Percentiles rank a stretch among this genome's conserved stretches.
These are phyloP conservation scores for Macaca nemestrina DNA, from an alignment of 2,113 vertebrate genomes.

Conservation along the genomic window DNA sequence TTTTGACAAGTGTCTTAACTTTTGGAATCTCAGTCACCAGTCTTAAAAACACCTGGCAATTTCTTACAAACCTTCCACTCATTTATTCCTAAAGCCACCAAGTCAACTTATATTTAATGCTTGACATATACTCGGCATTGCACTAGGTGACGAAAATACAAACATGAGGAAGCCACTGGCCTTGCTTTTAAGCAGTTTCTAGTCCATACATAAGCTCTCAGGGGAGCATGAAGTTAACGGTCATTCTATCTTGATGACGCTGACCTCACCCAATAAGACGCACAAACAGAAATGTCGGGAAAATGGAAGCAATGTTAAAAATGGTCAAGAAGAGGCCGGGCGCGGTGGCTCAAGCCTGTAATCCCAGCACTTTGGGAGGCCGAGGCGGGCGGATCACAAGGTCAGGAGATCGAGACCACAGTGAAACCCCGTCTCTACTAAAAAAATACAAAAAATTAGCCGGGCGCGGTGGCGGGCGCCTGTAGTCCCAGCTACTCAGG, in stretches of 20 bases:
- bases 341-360: too few species aligned
- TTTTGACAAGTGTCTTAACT: background rate
- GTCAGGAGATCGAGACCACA: too few species aligned
- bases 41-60: background rate
- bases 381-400: too few species aligned
- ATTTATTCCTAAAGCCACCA: background rate
- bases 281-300: background rate
- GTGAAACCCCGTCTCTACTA: too few species aligned
- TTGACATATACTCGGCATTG: background rate
- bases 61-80: background rate
- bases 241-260: background rate
- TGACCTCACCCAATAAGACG: background rate
- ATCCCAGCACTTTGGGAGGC: too few species aligned
- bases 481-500: too few species aligned
- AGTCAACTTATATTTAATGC: background rate
- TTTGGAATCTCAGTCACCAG: background rate
- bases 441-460: too few species aligned
- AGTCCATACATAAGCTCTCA: background rate
- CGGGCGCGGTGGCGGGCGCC: too few species aligned
- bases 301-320: background rate
- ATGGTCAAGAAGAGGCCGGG: background rate
- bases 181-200: background rate
- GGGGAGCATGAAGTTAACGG: background rate
- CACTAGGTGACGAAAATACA: background rate
- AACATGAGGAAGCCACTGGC: background rate